Conservation (phyloP, 2,888 invertebrate genomes). For the Euphydryas editha region DNA sequence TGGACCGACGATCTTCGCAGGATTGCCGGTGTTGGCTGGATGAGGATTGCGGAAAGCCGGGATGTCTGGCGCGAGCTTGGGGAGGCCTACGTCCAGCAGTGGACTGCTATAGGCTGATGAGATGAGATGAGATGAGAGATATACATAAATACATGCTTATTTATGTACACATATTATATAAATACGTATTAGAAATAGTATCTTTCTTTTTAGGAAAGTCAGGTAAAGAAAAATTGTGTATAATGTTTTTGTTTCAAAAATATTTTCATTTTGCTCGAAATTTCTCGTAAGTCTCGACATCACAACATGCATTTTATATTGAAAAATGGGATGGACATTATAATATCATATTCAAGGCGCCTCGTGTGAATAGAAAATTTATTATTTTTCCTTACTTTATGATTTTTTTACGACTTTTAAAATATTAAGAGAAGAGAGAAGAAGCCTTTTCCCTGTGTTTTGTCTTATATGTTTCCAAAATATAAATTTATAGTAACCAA, state of each 20-base stretch:
- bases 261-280: slow-evolving; percentile 31
- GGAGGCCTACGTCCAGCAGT: too few species aligned
- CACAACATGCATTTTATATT: slow-evolving; percentile 37
- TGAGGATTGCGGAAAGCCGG: too few species aligned
- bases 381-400: slow-evolving; percentile 14
- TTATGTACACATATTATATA: too few species aligned
- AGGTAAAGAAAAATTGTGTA: not conserved
- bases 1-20: too few species aligned
- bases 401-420: not conserved
- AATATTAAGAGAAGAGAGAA: not conserved
- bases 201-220: not conserved
- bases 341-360: slow-evolving; percentile 34
- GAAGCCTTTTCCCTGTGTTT: not conserved
- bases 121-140: too few species aligned
- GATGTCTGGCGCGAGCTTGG: too few species aligned
- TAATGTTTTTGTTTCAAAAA: not conserved
- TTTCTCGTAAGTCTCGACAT: slow-evolving; percentile 29
- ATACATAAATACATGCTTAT: too few species aligned
- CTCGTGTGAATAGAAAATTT: slow-evolving; percentile 32
- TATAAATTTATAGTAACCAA: too few species aligned
- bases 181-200: too few species aligned
- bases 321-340: slow-evolving; percentile 34
- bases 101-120: too few species aligned
- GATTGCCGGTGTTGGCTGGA: too few species aligned
- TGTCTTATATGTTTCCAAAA: too few species aligned